Evolutionary conservation across 2,797 vertebrate species (phyloP), one percentile per base, ranked within the genome.

Genomic region (Okamejei kenojei): DNA sequence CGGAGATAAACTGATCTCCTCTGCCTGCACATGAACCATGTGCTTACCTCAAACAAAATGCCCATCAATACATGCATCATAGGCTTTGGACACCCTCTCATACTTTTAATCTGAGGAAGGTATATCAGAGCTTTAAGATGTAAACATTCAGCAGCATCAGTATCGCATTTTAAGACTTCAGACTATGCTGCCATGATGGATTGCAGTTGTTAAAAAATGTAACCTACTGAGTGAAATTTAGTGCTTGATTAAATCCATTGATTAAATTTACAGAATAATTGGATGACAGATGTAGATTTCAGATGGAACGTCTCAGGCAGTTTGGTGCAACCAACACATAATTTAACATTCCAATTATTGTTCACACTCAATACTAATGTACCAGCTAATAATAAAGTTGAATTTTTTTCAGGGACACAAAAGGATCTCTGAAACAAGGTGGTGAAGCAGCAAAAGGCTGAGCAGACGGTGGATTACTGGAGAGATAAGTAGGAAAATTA

Each of bases 211-310:
- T 78, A 78, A 58, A 84, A 54, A 29, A 29, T n/a, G 81, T 4
- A 58, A 9, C 65, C 45, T 29, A 32, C 15, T 86, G 58, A 86
- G 6, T 65, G 82, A 86, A 86, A 86, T 82, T 61, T 82, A 58
- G 54, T 54, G 54, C 80, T 4, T 82, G 80, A 82, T 86, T 86
- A 63, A 65, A 35, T 38, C 15, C 78, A 61, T 32, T 19, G 84
- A 88, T 88, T 88, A 65, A 32, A 65, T 65, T 88, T 88, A 65
- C n/a, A 88, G 61, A 17, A 65, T 63, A 88, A 65, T 65, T 19
- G 29, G 26, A 32, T n/a, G 13, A 29, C 58, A n/a, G 29, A 86
- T 32, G 29, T 19, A 63, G 15, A n/a, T 86, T 86, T 32, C 19
- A 38, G 61, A 61, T 32, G 17, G 13, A n/a, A 65, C 58, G 63